These are phyloP conservation scores for Paraplagusia blochii DNA, from an alignment of 2,113 vertebrate species.

Conservation along the genomic window DNA sequence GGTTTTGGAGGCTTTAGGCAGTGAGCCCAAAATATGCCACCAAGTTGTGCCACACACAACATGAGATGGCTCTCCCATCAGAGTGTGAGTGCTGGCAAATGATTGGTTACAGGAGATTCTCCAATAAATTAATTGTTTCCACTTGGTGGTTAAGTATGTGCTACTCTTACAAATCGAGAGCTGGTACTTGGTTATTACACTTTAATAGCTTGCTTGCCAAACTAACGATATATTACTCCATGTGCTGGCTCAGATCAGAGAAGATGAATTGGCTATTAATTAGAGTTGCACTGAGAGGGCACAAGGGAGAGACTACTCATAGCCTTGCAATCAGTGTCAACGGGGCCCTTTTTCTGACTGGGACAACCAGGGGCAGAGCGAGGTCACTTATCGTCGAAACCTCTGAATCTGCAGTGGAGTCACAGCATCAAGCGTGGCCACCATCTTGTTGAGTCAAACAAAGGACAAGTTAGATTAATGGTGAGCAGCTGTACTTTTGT, in stretches of 20 bases:
- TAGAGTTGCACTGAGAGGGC: constrained; percentile 83
- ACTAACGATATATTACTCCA: constrained; percentile 83
- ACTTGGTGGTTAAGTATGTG: constrained; percentile 81
- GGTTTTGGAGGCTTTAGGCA: constrained; percentile 48
- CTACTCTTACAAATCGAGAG: constrained; percentile 82
- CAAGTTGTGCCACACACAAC: constrained; percentile 61
- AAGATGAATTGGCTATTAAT: constrained; percentile 87
- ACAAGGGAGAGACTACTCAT: constrained; percentile 83
- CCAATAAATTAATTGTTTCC: constrained; percentile 83
- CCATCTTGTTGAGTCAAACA: constrained; percentile 44
- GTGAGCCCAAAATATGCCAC: constrained; percentile 58
- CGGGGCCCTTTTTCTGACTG: constrained; percentile 71
- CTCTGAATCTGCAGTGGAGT: constrained; percentile 36
- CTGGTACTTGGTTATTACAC: constrained; percentile 83
- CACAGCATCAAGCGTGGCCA: constrained; percentile 49
- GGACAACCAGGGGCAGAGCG: constrained; percentile 66
- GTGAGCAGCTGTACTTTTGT: constrained; percentile 34
- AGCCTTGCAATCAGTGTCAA: constrained; percentile 80
- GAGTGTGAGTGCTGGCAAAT: constrained; percentile 68
- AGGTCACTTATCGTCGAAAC: constrained; percentile 66
- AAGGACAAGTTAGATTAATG: constrained; percentile 41
- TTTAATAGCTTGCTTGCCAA: constrained; percentile 84
- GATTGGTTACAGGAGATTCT: constrained; percentile 78
- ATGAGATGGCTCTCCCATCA: constrained; percentile 60
- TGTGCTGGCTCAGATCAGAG: constrained; percentile 82